Evolutionary conservation across 2,113 vertebrate genomes (phyloP).

Genomic region (Ovibos moschatus): DNA sequence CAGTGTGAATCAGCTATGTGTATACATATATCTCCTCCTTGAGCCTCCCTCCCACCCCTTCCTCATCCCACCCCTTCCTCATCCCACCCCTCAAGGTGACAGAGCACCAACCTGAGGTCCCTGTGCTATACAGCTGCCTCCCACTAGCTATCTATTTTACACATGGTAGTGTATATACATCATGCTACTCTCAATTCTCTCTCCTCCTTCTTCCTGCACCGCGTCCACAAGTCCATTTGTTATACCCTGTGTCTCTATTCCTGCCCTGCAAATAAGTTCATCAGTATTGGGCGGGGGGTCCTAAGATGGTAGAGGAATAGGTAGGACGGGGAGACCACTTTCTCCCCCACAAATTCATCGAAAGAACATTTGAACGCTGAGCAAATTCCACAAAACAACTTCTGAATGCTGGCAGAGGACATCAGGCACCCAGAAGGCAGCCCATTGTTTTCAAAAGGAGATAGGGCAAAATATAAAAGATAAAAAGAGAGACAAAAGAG

Average conservation of each 20-base stretch:
- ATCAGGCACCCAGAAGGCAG: not conserved
- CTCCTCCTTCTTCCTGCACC: not conserved
- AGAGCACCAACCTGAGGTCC: not conserved
- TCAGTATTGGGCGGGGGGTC: not conserved
- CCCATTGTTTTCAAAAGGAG: not conserved
- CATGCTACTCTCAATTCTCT: not conserved
- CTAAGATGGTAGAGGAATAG: not conserved
- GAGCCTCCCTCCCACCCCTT: not conserved
- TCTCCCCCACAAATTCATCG: not conserved
- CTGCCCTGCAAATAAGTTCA: not conserved
- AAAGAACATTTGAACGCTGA: not conserved
- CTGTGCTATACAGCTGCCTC: not conserved
- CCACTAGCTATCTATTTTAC: not conserved
- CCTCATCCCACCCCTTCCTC: not conserved
- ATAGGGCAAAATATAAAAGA: not conserved
- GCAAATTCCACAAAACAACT: not conserved
- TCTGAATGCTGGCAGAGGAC: not conserved
- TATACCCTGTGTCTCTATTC: not conserved
- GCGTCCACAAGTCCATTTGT: not conserved
- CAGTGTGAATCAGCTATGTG: not conserved
- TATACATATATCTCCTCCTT: not conserved
- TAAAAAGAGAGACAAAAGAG: not conserved
- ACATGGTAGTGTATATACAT: not conserved
- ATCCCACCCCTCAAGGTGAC: not conserved
- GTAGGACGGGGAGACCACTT: not conserved